Evolutionary conservation across 2,113 vertebrate species (phyloP).

Genomic region (Indicator indicator): DNA sequence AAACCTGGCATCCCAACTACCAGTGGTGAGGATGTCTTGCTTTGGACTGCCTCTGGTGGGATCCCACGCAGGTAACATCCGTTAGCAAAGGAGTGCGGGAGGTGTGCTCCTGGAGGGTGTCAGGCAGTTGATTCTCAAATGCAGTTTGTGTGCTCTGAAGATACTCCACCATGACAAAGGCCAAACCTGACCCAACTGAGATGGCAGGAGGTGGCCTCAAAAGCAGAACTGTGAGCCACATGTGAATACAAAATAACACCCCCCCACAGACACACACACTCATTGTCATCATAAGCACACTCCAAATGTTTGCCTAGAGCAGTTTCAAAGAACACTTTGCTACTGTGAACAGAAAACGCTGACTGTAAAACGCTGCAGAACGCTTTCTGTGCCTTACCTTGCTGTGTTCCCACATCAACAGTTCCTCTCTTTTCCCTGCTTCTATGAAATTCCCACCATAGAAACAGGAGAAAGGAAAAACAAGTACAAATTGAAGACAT

Average conservation of each 20-base stretch:
- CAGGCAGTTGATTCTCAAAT: neutral
- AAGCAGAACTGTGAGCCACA: neutral
- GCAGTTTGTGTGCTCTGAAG: neutral
- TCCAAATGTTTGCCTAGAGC: neutral
- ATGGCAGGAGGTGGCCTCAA: neutral
- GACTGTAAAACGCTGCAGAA: neutral
- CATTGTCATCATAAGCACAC: neutral
- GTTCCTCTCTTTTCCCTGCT: neutral
- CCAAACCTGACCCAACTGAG: neutral
- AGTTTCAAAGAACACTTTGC: neutral
- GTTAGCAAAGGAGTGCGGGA: neutral
- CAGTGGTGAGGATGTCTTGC: neutral
- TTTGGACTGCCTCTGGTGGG: neutral
- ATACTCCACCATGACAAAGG: neutral
- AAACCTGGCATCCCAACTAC: neutral
- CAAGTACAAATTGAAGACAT: neutral
- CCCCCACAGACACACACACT: neutral
- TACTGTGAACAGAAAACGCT: constrained; percentile 15
- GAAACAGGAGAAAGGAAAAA: neutral
- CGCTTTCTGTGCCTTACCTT: constrained; percentile 30
- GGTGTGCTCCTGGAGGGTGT: neutral
- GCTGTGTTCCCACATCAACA: neutral
- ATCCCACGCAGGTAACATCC: neutral
- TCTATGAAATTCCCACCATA: neutral
- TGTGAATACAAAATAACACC: neutral